phyloP scores from a whole-genome alignment of 2,888 invertebrate genomes.

The Acrobasis repandana region DNA sequence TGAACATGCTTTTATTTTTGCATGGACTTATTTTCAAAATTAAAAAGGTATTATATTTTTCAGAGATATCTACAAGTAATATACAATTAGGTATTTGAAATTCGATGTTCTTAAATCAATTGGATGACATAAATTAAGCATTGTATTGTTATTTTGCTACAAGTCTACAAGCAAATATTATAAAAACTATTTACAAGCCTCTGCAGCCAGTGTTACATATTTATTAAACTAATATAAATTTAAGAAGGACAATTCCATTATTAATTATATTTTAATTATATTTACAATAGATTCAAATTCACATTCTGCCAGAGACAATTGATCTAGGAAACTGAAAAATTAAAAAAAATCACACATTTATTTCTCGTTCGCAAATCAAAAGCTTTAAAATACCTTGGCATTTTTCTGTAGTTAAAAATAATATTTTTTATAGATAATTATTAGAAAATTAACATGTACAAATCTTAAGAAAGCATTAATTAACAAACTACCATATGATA shows the following conservation, averaged over 20 bases:
- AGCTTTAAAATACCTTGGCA: no score
- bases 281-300: slow-evolving; percentile 62
- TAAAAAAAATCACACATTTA: slow-evolving; percentile 10
- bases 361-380: background rate
- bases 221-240: slow-evolving; percentile 43
- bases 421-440: slow-evolving; percentile 3
- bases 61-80: background rate
- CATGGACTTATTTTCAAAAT: background rate
- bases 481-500: slow-evolving; percentile 77
- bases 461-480: slow-evolving; percentile 67
- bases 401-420: background rate
- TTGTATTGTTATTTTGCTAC: slow-evolving; percentile 3
- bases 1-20: no score
- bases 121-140: slow-evolving; percentile 10
- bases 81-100: slow-evolving; percentile 39
- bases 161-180: slow-evolving; percentile 50
- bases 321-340: slow-evolving; percentile 36
- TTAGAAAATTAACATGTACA: slow-evolving; percentile 31
- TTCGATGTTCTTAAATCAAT: slow-evolving; percentile 46
- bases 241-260: slow-evolving; percentile 74
- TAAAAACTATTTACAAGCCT: slow-evolving; percentile 74
- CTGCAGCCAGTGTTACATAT: slow-evolving; percentile 50
- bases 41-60: background rate
- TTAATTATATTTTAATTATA: slow-evolving; percentile 49
- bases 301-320: slow-evolving; percentile 48